Conservation (phyloP, 2,797 vertebrate genomes). For the Bothrops alternatus region DNA sequence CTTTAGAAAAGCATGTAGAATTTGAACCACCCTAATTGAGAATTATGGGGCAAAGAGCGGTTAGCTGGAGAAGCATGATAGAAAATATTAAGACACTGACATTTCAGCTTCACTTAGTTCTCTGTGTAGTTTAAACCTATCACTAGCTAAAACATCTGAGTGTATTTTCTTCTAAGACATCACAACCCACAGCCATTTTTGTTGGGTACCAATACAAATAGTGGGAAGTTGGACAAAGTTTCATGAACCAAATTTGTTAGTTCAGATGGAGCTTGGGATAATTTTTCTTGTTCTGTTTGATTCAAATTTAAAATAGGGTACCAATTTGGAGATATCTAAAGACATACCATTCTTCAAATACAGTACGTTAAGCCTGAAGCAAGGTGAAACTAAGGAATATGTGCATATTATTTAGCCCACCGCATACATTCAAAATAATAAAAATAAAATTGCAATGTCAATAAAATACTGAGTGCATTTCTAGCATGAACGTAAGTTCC, state of each 20-base stretch:
- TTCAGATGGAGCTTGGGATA: neutral
- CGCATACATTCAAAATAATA: neutral
- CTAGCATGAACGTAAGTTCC: neutral
- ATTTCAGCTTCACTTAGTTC: neutral
- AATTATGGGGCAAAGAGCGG: neutral
- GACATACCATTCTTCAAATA: neutral
- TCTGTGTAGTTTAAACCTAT: neutral
- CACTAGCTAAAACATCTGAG: neutral
- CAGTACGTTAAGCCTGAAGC: neutral
- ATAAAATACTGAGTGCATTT: neutral
- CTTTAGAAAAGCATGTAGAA: neutral
- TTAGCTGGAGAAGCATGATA: neutral
- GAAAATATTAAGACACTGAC: neutral
- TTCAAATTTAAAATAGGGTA: neutral
- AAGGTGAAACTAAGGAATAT: neutral
- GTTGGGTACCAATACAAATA: neutral
- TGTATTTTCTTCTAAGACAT: neutral
- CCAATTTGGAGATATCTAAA: neutral
- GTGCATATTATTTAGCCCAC: neutral
- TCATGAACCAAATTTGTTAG: neutral
- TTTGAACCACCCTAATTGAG: neutral
- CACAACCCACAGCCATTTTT: neutral
- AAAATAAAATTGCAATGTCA: neutral
- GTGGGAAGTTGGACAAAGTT: neutral
- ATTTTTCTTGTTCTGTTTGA: neutral